phyloP scores from a whole-genome alignment of 1,140 invertebrate species.

The Drosophila pectinifera region DNA sequence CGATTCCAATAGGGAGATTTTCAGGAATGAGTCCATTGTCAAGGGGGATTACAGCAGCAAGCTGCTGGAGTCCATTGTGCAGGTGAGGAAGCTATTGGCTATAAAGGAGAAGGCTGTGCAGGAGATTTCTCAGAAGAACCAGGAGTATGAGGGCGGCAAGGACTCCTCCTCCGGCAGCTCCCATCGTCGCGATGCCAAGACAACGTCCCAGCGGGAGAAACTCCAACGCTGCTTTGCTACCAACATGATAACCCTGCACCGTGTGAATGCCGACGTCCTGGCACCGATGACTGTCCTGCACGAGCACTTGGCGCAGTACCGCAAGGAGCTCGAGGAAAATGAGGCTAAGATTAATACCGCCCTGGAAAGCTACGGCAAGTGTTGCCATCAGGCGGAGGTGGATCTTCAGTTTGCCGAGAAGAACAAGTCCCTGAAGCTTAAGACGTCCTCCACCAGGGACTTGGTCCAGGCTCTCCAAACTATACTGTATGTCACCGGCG shows the following conservation, averaged over 20 bases:
- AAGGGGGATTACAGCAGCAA: conserved; percentile 8
- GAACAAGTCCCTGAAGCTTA: neutral
- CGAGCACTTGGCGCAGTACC: conserved; percentile 18
- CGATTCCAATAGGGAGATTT: neutral
- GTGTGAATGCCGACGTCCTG: conserved; percentile 47
- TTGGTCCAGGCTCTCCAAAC: conserved; percentile 53
- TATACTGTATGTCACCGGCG: conserved; percentile 37
- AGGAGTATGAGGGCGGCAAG: conserved; percentile 11
- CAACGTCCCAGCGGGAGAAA: conserved; percentile 27
- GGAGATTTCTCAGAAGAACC: conserved; percentile 41
- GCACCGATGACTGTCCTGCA: conserved; percentile 38
- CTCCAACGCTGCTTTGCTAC: conserved; percentile 43
- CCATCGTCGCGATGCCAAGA: conserved; percentile 39
- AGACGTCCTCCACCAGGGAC: conserved; percentile 7
- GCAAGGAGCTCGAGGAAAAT: neutral
- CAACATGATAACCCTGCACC: conserved; percentile 53
- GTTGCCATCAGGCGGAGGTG: conserved; percentile 44
- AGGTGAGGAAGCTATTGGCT: conserved; percentile 21
- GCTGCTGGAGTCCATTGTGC: conserved; percentile 41
- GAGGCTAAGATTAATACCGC: neutral
- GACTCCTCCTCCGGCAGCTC: neutral
- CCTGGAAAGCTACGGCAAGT: conserved; percentile 36
- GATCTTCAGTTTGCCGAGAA: conserved; percentile 30
- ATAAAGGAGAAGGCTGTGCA: conserved; percentile 37
- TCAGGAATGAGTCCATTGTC: neutral